These are phyloP conservation scores for Anagyrus pseudococci DNA, from an alignment of 2,888 invertebrate genomes.

Conservation along the genomic window DNA sequence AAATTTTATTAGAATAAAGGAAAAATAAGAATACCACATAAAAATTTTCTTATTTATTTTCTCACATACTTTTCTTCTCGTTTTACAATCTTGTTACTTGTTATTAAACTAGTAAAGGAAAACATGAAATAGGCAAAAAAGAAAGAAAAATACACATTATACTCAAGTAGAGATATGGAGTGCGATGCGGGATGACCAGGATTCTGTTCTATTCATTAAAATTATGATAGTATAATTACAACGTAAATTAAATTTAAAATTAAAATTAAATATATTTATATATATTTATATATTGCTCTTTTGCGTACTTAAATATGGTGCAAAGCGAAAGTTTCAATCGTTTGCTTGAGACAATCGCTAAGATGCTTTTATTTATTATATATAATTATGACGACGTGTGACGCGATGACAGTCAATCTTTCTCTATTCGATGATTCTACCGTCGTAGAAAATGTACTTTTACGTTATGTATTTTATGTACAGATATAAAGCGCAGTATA, in stretches of 20 bases:
- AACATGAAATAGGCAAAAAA: conserved; percentile 51
- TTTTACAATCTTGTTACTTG: conserved; percentile 50
- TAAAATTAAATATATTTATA: conserved; percentile 40
- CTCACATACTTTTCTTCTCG: conserved; percentile 44
- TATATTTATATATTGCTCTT: conserved; percentile 29
- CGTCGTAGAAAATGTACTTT: conserved; percentile 36
- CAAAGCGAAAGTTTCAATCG: conserved; percentile 26
- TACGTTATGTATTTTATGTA: conserved; percentile 38
- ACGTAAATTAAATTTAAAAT: conserved; percentile 40
- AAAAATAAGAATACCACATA: conserved; percentile 15
- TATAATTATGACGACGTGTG: conserved; percentile 35
- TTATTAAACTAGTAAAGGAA: conserved; percentile 50
- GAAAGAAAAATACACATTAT: conserved; percentile 42
- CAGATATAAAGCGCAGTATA: conserved; percentile 36
- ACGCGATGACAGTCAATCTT: conserved; percentile 33
- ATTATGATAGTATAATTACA: conserved; percentile 34
- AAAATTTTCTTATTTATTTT: conserved; percentile 43
- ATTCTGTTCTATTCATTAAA: conserved; percentile 29
- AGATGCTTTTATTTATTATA: conserved; percentile 21
- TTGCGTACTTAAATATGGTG: conserved; percentile 32
- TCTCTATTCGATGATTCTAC: conserved; percentile 36
- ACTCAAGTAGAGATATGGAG: conserved; percentile 46
- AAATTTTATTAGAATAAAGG: too few relatives aligned
- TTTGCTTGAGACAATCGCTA: conserved; percentile 22
- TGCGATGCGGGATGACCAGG: conserved; percentile 48